A percentile compares a stretch with the other conserved stretches of the same genome.
Conservation (phyloP, 2,797 vertebrate species). For the Peromyscus aztecus region DNA sequence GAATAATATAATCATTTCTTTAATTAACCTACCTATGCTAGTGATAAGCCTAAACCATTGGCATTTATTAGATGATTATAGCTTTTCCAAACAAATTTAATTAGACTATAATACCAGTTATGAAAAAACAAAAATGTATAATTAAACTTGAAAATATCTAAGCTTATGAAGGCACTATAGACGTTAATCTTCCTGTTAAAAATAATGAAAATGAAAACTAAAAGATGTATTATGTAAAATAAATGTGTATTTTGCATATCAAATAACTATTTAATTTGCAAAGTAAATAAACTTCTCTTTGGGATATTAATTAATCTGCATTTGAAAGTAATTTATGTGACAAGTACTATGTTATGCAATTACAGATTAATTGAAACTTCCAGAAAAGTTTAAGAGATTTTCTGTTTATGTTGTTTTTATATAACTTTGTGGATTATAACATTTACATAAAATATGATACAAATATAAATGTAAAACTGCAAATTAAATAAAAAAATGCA, state of each 20-base stretch:
- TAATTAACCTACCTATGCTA: constrained; percentile 74
- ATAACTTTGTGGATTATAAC: background rate
- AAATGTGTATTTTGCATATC: constrained; percentile 21
- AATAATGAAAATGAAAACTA: constrained; percentile 40
- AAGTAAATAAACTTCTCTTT: constrained; percentile 50
- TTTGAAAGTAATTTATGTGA: constrained; percentile 28
- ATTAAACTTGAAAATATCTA: constrained; percentile 62
- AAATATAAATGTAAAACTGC: background rate
- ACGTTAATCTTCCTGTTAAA: constrained; percentile 40
- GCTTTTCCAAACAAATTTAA: constrained; percentile 49
- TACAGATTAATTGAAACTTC: constrained; percentile 40
- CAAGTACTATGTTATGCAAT: background rate
- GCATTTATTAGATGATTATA: constrained; percentile 75
- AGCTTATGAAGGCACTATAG: constrained; percentile 9
- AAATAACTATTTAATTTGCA: constrained; percentile 53
- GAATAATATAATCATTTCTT: constrained; percentile 60
- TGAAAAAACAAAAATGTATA: constrained; percentile 23
- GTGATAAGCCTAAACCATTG: constrained; percentile 64
- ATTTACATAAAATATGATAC: background rate
- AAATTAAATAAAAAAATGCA: constrained; percentile 10
- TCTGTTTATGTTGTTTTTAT: background rate
- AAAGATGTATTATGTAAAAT: background rate
- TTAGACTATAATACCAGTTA: constrained; percentile 46
- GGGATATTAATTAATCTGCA: background rate
- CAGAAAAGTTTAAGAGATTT: constrained; percentile 36